phyloP scores from a whole-genome alignment of 23 tunicate species.

The Trididemnum miniatum region DNA sequence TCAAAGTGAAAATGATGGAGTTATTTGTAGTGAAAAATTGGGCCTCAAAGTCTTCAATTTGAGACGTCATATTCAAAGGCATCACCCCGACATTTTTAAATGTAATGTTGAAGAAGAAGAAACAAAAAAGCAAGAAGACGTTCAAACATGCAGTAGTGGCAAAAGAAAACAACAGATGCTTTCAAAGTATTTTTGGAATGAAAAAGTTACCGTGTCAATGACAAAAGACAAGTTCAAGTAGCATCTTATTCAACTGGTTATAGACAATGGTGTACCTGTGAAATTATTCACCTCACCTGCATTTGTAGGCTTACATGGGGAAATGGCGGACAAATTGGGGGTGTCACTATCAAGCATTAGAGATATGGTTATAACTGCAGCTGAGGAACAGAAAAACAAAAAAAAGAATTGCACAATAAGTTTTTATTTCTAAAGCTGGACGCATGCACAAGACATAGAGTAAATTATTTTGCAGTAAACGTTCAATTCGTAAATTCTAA shows the following conservation, averaged over 20 bases:
- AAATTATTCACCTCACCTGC: neutral
- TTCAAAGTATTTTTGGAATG: too few relatives aligned
- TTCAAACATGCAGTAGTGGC: too few relatives aligned
- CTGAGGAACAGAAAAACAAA: neutral
- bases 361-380: neutral
- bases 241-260: neutral
- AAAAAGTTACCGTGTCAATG: neutral
- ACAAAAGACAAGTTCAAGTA: neutral
- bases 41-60: too few relatives aligned
- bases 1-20: too few relatives aligned
- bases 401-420: neutral
- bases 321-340: neutral
- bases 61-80: too few relatives aligned
- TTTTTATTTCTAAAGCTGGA: neutral
- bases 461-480: neutral
- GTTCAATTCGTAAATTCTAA: neutral
- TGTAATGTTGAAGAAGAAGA: too few relatives aligned
- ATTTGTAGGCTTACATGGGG: neutral
- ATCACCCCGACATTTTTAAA: too few relatives aligned
- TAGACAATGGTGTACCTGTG: neutral
- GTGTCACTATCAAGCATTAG: neutral
- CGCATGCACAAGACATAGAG: neutral
- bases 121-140: too few relatives aligned
- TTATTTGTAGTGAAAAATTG: too few relatives aligned
- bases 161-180: too few relatives aligned